Evolutionary conservation across 2,113 vertebrate species (phyloP).

Genomic region (Aptenodytes forsteri): DNA sequence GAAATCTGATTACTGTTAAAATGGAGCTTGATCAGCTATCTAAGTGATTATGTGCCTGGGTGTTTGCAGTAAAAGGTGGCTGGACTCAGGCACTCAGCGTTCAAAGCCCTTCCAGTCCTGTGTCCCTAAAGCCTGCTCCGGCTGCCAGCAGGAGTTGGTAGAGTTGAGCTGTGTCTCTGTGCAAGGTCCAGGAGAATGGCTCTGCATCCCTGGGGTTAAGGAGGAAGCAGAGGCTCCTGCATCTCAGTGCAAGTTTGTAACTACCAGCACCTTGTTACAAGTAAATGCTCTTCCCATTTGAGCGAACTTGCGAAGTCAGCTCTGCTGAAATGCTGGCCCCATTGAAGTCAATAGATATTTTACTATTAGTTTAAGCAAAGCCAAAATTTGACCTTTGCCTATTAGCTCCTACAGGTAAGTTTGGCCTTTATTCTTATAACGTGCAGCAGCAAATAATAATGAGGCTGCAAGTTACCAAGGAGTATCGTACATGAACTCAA

Average conservation of each 20-base stretch:
- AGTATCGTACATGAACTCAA: neutral
- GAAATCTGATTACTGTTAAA: constrained; percentile 41
- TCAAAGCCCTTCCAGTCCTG: neutral
- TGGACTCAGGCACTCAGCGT: neutral
- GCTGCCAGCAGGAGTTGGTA: neutral
- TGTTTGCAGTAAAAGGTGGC: neutral
- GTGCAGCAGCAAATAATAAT: neutral
- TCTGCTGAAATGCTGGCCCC: neutral
- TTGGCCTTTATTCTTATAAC: neutral
- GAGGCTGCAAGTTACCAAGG: neutral
- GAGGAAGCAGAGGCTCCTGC: neutral
- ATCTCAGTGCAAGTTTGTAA: neutral
- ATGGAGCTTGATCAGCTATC: constrained; percentile 26
- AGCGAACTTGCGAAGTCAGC: neutral
- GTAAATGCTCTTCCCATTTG: neutral
- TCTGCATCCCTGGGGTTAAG: neutral
- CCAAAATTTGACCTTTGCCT: neutral
- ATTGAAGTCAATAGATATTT: neutral
- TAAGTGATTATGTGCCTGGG: neutral
- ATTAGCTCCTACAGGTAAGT: neutral
- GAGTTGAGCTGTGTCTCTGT: neutral
- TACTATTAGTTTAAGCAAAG: neutral
- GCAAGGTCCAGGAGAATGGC: neutral
- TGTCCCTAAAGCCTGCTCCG: neutral
- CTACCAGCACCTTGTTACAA: neutral